These are phyloP conservation scores for Pseudolaguvia tuberculata DNA, from an alignment of 2,113 vertebrate genomes.

Conservation along the genomic window DNA sequence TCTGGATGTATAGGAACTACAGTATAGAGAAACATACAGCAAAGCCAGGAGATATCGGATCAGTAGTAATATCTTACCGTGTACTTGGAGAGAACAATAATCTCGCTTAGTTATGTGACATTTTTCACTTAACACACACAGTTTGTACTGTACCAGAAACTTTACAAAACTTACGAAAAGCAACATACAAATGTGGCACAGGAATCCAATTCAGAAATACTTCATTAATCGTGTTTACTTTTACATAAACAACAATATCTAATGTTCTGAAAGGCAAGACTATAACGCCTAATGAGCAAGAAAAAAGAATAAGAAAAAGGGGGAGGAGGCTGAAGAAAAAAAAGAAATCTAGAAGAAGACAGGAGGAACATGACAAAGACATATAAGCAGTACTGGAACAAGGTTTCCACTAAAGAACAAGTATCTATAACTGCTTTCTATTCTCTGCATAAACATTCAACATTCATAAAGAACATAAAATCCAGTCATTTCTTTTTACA, in stretches of 20 bases:
- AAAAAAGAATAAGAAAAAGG: too few species aligned
- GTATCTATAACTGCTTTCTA: conserved; percentile 15
- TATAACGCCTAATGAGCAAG: neutral
- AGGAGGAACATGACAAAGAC: neutral
- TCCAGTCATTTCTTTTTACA: conserved; percentile 3
- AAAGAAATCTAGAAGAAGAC: too few species aligned
- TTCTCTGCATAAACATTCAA: conserved; percentile 32
- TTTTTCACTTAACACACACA: too few species aligned
- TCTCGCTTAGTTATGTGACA: too few species aligned
- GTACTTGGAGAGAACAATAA: too few species aligned
- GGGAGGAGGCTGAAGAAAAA: too few species aligned
- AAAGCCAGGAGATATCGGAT: too few species aligned
- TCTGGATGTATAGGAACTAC: too few species aligned
- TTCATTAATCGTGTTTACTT: neutral
- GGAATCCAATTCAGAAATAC: neutral
- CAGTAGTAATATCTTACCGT: too few species aligned
- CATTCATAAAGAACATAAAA: conserved; percentile 36
- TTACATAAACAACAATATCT: neutral
- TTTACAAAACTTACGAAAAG: neutral
- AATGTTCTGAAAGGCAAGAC: neutral
- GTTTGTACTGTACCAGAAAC: too few species aligned
- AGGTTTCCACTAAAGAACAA: conserved; percentile 4
- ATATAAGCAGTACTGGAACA: neutral
- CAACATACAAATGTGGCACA: too few species aligned
- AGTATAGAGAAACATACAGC: too few species aligned